Evolutionary conservation across 2,113 vertebrate genomes (phyloP).

Genomic region (Sialia sialis): DNA sequence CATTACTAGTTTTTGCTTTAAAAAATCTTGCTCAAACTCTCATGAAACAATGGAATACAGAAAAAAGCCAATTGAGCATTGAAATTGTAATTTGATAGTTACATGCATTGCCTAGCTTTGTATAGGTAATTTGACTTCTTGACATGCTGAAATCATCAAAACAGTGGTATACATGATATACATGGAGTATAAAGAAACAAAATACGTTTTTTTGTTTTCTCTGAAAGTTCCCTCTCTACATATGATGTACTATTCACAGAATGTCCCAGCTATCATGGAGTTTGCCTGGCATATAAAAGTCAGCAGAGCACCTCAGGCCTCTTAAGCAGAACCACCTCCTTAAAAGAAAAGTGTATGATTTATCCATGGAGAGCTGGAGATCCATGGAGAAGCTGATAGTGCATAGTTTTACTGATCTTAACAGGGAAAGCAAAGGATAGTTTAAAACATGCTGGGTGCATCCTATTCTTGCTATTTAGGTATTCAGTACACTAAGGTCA

Average conservation of each 20-base stretch:
- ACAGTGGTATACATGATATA: not conserved
- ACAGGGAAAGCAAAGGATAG: not conserved
- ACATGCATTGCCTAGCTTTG: not conserved
- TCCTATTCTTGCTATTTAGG: not conserved
- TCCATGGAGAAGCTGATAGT: not conserved
- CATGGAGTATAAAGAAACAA: not conserved
- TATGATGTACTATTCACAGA: not conserved
- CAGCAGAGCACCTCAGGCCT: not conserved
- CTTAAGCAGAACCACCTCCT: not conserved
- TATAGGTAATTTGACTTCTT: not conserved
- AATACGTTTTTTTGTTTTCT: not conserved
- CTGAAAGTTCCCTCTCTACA: not conserved
- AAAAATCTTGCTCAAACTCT: not conserved
- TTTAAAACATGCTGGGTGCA: not conserved
- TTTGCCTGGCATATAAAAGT: not conserved
- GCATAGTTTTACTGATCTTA: not conserved
- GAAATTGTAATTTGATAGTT: not conserved
- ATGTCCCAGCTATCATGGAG: not conserved
- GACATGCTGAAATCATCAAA: not conserved
- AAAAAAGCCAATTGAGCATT: not conserved
- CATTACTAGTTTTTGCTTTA: slow-evolving; percentile 13
- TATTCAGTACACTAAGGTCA: not conserved
- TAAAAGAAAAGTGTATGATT: not conserved
- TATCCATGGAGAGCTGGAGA: not conserved
- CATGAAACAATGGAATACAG: not conserved